A percentile compares a stretch with the other conserved stretches of the same genome.
Evolutionary conservation across 1,140 invertebrate genomes (phyloP).

Genomic region (Halictus rubicundus): DNA sequence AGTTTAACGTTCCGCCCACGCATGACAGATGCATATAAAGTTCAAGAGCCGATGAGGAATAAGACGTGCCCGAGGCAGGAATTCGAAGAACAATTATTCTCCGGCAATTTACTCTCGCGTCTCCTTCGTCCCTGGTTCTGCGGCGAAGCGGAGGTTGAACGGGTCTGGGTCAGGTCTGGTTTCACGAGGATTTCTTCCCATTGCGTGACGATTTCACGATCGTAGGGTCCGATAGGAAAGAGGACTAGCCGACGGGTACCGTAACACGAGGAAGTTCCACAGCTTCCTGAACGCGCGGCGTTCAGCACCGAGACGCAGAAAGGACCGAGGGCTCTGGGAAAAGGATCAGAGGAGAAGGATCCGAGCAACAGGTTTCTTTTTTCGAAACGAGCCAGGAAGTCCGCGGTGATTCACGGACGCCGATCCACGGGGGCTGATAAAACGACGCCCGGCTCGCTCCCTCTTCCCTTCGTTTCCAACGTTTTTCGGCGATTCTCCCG

Average conservation of each 20-base stretch:
- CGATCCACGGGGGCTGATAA: slow-evolving; percentile 49
- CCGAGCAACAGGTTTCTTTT: slow-evolving; percentile 38
- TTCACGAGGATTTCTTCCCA: background rate
- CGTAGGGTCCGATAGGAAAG: background rate
- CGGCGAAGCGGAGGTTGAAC: no score
- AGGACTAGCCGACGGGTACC: background rate
- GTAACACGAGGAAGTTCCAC: slow-evolving; percentile 1
- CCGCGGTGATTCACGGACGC: slow-evolving; percentile 9
- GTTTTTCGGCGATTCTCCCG: slow-evolving; percentile 5
- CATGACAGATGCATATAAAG: no score
- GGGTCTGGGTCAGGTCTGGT: background rate
- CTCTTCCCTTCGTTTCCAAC: background rate
- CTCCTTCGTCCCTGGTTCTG: no score
- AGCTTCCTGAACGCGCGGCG: slow-evolving; percentile 6
- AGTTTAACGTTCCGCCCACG: no score
- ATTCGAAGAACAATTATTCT: no score
- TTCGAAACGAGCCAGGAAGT: slow-evolving; percentile 27
- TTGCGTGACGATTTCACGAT: background rate
- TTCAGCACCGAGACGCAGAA: background rate
- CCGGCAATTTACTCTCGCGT: no score
- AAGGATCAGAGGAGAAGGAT: background rate
- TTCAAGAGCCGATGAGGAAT: no score
- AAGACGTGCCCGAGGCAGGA: no score
- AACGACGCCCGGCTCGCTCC: background rate
- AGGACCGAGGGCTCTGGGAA: background rate